These are phyloP conservation scores for Bimastos eiseni DNA, from an alignment of 2,888 invertebrate species.

Conservation along the genomic window DNA sequence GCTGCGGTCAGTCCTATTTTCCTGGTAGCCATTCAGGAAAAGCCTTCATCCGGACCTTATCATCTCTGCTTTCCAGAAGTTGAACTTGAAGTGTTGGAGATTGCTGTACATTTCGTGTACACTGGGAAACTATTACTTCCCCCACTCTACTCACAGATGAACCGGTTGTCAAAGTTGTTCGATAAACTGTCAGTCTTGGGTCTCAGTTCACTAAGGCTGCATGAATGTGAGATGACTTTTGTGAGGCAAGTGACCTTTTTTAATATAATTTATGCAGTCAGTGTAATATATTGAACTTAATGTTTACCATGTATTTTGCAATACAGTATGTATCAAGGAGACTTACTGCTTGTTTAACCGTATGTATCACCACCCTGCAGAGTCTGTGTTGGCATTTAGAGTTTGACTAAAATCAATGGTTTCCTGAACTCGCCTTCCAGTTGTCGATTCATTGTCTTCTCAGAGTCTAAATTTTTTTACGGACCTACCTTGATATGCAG, in stretches of 20 bases:
- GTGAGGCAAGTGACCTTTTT: background rate
- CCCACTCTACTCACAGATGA: background rate
- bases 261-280: too few species aligned
- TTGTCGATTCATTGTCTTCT: too few species aligned
- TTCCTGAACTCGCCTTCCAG: too few species aligned
- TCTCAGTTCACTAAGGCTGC: background rate
- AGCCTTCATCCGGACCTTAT: background rate
- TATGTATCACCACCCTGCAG: too few species aligned
- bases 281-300: too few species aligned
- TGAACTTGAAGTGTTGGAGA: background rate
- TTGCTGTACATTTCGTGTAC: conserved; percentile 7
- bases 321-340: too few species aligned
- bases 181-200: background rate
- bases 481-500: too few species aligned
- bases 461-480: too few species aligned
- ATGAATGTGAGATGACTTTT: conserved; percentile 17
- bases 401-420: too few species aligned
- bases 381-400: too few species aligned
- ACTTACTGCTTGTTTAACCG: too few species aligned
- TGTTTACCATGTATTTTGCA: too few species aligned
- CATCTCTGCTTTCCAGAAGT: conserved; percentile 9
- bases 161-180: background rate
- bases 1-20: background rate
- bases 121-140: background rate
- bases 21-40: background rate